These are phyloP conservation scores for Drosophila macrospina DNA, from an alignment of 2,888 invertebrate genomes.

Conservation along the genomic window DNA sequence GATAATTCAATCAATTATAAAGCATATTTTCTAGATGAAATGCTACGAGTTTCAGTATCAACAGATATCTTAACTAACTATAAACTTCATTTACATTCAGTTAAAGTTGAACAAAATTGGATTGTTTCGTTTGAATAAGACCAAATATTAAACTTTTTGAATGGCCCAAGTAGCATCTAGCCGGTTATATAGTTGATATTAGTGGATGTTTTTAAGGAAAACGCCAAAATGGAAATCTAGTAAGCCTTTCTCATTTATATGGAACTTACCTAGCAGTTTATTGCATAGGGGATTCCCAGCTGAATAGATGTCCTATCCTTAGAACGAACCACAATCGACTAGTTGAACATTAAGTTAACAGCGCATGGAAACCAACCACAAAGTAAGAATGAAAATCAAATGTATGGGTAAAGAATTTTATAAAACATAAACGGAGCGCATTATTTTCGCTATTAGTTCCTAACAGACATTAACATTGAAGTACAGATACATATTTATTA, in stretches of 20 bases:
- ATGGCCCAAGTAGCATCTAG: not conserved
- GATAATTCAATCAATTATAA: too few relatives aligned
- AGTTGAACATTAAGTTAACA: conserved; percentile 39
- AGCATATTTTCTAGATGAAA: not conserved
- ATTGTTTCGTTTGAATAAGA: not conserved
- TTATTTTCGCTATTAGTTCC: conserved; percentile 78
- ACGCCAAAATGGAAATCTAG: not conserved
- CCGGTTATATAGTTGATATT: not conserved
- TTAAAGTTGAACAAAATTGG: not conserved
- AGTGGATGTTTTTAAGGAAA: not conserved
- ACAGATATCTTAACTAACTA: conserved; percentile 12
- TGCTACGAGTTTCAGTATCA: not conserved
- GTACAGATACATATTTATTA: conserved; percentile 34
- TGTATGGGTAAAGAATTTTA: conserved; percentile 20
- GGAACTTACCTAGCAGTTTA: not conserved
- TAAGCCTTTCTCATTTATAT: not conserved
- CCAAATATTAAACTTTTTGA: not conserved
- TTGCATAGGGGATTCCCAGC: conserved; percentile 1
- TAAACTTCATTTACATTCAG: not conserved
- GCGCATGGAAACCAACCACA: conserved; percentile 39
- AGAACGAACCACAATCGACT: conserved; percentile 5
- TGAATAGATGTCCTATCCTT: not conserved
- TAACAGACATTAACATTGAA: conserved; percentile 60
- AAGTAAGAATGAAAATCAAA: conserved; percentile 2
- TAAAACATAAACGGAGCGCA: conserved; percentile 51